These are phyloP conservation scores for Platysternon megacephalum DNA, from an alignment of 2,113 vertebrate genomes.

Conservation along the genomic window DNA sequence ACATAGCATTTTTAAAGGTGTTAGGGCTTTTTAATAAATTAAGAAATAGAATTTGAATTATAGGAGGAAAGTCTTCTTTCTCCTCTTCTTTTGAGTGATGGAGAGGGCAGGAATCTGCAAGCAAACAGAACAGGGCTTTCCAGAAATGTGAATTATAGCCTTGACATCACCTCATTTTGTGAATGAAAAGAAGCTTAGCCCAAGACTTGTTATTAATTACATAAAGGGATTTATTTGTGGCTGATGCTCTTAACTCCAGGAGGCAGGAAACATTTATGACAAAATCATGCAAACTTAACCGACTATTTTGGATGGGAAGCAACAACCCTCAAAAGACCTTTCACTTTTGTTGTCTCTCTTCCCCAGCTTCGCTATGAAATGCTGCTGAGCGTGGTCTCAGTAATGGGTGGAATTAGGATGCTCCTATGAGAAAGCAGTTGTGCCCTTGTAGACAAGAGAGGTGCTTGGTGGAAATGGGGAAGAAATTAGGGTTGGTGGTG, in stretches of 20 bases:
- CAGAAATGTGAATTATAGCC: fast-evolving
- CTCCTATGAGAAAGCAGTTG: neutral
- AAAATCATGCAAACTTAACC: neutral
- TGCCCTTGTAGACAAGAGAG: neutral
- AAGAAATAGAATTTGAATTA: neutral
- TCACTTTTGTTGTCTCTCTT: neutral
- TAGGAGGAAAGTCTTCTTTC: neutral
- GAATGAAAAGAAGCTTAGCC: neutral
- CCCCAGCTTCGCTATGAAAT: fast-evolving
- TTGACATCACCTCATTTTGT: fast-evolving
- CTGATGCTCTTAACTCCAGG: neutral
- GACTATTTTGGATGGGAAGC: neutral
- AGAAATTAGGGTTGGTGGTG: neutral
- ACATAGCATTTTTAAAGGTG: neutral
- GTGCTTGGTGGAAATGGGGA: neutral
- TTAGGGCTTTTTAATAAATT: neutral
- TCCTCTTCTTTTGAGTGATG: neutral
- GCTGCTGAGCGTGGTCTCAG: neutral
- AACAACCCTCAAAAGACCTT: neutral
- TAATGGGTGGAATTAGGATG: neutral
- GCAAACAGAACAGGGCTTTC: fast-evolving
- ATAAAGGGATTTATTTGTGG: neutral
- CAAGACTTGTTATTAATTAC: neutral
- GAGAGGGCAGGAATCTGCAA: fast-evolving
- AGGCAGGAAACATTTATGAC: neutral